Conservation (phyloP, 2,113 vertebrate genomes). For the Ellobius talpinus region DNA sequence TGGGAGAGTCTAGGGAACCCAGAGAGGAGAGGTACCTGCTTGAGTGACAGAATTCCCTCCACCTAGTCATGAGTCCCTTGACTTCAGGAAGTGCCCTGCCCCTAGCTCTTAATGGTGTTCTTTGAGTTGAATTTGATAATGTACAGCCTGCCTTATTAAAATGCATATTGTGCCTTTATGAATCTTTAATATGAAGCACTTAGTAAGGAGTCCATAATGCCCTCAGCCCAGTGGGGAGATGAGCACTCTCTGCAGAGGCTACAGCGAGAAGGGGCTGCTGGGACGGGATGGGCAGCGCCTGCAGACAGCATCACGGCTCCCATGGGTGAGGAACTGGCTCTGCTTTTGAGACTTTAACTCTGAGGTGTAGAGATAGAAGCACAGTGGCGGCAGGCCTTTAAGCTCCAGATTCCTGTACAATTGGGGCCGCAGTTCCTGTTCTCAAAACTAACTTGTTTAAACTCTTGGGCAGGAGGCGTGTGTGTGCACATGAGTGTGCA, state of each 20-base stretch:
- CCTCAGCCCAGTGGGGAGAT: slow-evolving; percentile 70
- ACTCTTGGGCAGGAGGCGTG: background rate
- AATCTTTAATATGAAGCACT: slow-evolving; percentile 86
- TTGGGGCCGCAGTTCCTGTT: background rate
- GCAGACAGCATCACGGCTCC: background rate
- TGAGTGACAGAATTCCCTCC: background rate
- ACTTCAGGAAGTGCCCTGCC: slow-evolving; percentile 13
- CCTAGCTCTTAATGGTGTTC: slow-evolving; percentile 32
- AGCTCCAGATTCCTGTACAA: background rate
- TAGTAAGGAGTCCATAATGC: slow-evolving; percentile 82
- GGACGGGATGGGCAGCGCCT: background rate
- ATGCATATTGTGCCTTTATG: slow-evolving; percentile 84
- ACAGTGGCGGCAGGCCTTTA: background rate
- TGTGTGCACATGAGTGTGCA: too few relatives aligned
- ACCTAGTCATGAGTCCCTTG: background rate
- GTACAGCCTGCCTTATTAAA: slow-evolving; percentile 82
- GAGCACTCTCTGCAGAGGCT: slow-evolving; percentile 66
- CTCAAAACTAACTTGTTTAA: background rate
- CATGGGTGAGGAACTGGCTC: background rate
- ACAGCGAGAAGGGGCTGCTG: background rate
- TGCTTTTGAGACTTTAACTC: background rate
- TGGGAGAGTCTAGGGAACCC: background rate
- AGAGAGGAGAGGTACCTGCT: background rate
- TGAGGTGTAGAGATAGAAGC: background rate
- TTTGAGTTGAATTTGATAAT: slow-evolving; percentile 73